phyloP scores from a whole-genome alignment of 2,888 invertebrate species.

The Mythimna vitellina region DNA sequence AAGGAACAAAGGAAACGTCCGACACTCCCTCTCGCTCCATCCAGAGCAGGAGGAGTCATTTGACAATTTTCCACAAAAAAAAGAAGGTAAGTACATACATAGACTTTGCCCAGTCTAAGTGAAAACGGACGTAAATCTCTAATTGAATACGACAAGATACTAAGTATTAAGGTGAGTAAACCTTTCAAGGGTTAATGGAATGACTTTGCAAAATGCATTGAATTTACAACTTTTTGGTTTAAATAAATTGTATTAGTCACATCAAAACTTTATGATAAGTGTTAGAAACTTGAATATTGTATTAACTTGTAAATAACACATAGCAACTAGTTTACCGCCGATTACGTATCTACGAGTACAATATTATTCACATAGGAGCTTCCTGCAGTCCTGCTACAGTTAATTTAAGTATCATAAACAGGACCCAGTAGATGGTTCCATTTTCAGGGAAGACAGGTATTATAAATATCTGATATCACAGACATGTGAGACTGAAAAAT shows the following conservation, averaged over 20 bases:
- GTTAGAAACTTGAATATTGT: background rate
- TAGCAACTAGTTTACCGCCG: constrained; percentile 8
- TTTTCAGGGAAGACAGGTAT: background rate
- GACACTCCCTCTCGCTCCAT: background rate
- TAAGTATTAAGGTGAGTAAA: background rate
- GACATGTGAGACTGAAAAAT: background rate
- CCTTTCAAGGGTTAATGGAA: background rate
- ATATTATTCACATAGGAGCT: constrained; percentile 4
- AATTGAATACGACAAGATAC: background rate
- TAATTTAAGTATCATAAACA: background rate
- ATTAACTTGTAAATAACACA: constrained; percentile 4
- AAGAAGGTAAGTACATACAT: no score
- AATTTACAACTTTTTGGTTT: background rate
- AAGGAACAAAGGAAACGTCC: no score
- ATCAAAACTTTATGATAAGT: background rate
- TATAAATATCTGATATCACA: background rate
- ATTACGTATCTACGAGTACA: no score
- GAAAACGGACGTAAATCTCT: background rate
- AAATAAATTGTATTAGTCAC: constrained; percentile 1
- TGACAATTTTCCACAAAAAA: no score
- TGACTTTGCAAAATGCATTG: background rate
- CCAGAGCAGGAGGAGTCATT: background rate
- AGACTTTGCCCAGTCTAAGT: background rate
- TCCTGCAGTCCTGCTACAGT: background rate
- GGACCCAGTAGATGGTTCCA: background rate